Evolutionary conservation across 2,888 invertebrate species (phyloP).

Genomic region (Cephalotes varians): DNA sequence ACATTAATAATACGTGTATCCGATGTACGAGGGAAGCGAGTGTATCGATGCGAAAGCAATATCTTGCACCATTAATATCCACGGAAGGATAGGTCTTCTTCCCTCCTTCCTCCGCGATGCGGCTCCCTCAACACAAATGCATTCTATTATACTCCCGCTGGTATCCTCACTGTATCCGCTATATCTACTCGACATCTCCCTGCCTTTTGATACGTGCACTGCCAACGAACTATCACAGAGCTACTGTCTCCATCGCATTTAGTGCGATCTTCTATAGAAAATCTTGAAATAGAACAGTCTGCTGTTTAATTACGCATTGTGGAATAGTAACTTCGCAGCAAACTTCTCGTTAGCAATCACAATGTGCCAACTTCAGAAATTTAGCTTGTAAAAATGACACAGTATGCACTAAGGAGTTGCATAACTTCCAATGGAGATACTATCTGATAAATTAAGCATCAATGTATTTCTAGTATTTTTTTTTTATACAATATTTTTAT

Average conservation of each 20-base stretch:
- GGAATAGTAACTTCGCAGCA: constrained; percentile 34
- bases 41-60: constrained; percentile 79
- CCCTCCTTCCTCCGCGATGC: constrained; percentile 21
- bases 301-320: constrained; percentile 44
- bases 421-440: neutral
- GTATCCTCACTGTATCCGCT: constrained; percentile 58
- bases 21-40: constrained; percentile 56
- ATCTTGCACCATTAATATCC: constrained; percentile 83
- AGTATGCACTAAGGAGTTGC: neutral
- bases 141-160: constrained; percentile 75
- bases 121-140: constrained; percentile 67
- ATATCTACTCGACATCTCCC: constrained; percentile 57
- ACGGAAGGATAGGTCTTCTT: constrained; percentile 72
- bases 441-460: neutral
- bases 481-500: neutral
- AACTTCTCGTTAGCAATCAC: constrained; percentile 42
- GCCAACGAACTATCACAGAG: constrained; percentile 41
- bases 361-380: constrained; percentile 33
- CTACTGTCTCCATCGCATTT: constrained; percentile 44
- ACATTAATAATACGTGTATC: constrained; percentile 77
- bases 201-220: constrained; percentile 57
- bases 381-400: neutral
- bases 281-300: constrained; percentile 39
- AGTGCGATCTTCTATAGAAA: constrained; percentile 22
- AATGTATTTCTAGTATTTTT: neutral